Percentiles rank a stretch among this genome's conserved stretches.
Evolutionary conservation across 35 echinoderm and acorn worm species (phyloP).

Genomic region (Heliocidaris tuberculata): DNA sequence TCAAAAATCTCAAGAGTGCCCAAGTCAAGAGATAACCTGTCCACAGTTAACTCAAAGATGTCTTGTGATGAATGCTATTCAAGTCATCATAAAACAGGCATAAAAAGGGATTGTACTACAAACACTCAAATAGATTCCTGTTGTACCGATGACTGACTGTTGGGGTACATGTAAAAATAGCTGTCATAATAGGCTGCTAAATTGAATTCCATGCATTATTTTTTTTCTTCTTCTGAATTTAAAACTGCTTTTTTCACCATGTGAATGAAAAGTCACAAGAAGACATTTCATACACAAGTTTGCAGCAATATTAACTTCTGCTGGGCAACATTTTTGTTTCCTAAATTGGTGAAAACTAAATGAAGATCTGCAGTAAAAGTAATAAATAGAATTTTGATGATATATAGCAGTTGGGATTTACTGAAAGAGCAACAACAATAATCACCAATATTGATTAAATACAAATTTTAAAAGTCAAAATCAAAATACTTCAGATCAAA

Average conservation of each 20-base stretch:
- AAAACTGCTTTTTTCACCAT: background rate
- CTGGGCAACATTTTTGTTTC: background rate
- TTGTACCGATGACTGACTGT: no score
- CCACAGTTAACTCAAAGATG: background rate
- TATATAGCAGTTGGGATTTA: background rate
- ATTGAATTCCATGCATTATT: no score
- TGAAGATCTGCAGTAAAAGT: no score
- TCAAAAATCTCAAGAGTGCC: background rate
- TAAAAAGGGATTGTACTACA: background rate
- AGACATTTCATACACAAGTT: background rate
- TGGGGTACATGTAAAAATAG: no score
- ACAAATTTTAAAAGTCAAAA: background rate
- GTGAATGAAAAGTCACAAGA: background rate
- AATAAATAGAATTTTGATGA: background rate
- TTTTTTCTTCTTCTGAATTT: no score
- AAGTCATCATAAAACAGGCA: background rate
- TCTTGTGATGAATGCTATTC: background rate
- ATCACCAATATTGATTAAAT: background rate
- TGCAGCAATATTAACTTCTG: background rate
- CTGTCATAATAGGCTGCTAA: no score
- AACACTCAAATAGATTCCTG: no score
- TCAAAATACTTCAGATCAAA: background rate
- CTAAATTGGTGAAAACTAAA: no score
- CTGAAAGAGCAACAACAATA: background rate
- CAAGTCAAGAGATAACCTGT: slow-evolving; percentile 35